These are phyloP conservation scores for Leucoraja ocellata DNA, from an alignment of 2,797 vertebrate genomes.

Conservation along the genomic window DNA sequence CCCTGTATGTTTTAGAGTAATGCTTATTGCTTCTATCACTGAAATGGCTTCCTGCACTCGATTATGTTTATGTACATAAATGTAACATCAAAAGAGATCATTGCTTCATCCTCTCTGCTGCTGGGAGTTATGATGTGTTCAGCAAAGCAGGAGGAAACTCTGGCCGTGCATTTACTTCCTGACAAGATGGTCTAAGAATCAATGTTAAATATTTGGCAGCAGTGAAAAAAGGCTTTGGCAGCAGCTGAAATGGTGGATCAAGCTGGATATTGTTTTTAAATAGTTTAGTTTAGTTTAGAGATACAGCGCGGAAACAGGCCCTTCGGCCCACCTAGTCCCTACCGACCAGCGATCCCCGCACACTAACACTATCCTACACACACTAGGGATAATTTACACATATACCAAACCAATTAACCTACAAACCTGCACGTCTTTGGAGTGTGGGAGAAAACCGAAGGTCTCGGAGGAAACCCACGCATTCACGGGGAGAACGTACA, in stretches of 20 bases:
- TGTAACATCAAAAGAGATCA: conserved; percentile 36
- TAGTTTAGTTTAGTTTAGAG: no score
- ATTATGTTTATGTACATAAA: conserved; percentile 24
- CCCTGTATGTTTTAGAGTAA: not conserved
- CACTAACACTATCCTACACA: no score
- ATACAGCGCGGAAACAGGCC: no score
- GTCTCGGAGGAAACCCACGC: no score
- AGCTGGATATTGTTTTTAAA: not conserved
- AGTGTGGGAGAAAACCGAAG: no score
- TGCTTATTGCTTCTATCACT: conserved; percentile 20
- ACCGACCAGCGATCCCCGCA: no score
- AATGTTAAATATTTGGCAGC: conserved; percentile 21
- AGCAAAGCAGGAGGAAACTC: conserved; percentile 29
- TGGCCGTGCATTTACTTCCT: conserved; percentile 32
- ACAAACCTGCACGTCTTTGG: no score
- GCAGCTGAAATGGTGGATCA: conserved; percentile 19
- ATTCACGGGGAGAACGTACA: no score
- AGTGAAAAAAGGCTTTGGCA: not conserved
- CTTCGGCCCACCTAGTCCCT: no score
- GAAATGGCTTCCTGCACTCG: conserved; percentile 7
- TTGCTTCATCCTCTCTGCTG: conserved; percentile 35
- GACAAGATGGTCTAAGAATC: conserved; percentile 36
- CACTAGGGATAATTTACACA: no score
- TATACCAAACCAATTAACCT: no score
- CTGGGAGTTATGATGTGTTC: conserved; percentile 23